Conservation (phyloP, 2,113 vertebrate genomes). For the Oostethus manadensis region DNA sequence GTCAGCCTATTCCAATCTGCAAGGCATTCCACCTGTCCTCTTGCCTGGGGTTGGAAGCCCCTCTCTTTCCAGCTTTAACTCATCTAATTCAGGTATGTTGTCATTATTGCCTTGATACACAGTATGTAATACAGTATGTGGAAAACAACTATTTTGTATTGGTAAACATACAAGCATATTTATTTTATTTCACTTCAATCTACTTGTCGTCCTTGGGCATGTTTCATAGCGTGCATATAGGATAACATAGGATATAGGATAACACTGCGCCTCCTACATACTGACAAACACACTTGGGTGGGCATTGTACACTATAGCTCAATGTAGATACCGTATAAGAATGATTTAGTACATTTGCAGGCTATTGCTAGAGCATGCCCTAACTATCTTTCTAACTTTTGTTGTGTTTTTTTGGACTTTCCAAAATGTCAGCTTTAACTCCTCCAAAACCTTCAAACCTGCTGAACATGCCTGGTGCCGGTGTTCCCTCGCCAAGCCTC, state of each 20-base stretch:
- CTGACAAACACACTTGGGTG: no score
- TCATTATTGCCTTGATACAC: constrained; percentile 5
- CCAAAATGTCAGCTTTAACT: constrained; percentile 89
- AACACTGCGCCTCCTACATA: no score
- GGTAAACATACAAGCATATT: no score
- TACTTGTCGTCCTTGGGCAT: no score
- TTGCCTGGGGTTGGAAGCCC: constrained; percentile 95
- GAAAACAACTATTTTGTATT: neutral
- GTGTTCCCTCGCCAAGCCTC: constrained; percentile 95
- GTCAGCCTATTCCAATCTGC: constrained; percentile 87
- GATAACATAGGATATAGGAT: no score
- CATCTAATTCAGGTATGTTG: constrained; percentile 94
- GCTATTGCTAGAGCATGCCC: no score
- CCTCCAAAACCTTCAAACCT: constrained; percentile 95
- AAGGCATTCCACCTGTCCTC: constrained; percentile 95
- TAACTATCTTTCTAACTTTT: constrained; percentile 12
- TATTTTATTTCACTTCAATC: no score
- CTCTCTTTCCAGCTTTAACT: constrained; percentile 93
- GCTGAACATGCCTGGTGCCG: constrained; percentile 97
- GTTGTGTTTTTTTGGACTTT: constrained; percentile 45
- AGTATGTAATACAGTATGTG: neutral
- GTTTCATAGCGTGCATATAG: no score
- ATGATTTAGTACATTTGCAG: no score
- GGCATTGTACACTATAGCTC: no score
- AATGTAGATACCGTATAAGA: no score